A percentile compares a stretch with the other conserved stretches of the same genome.
Conservation (phyloP, 2,113 vertebrate genomes). For the Lasiurus cinereus region DNA sequence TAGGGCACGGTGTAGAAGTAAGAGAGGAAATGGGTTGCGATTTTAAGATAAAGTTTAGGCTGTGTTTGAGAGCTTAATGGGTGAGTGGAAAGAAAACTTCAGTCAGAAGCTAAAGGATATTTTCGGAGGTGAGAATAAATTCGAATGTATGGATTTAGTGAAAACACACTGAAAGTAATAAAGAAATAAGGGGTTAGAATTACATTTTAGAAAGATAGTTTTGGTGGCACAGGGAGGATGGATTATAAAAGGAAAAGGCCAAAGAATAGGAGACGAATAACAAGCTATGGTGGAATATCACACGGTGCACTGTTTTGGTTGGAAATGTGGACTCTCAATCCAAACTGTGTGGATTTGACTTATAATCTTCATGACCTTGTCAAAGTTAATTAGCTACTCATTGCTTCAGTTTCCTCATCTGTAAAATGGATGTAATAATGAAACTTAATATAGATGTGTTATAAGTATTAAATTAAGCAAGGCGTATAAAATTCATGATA, state of each 20-base stretch:
- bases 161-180: neutral
- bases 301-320: neutral
- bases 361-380: neutral
- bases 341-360: neutral
- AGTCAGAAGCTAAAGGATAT: neutral
- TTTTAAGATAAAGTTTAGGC: neutral
- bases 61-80: neutral
- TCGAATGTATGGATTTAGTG: neutral
- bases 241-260: neutral
- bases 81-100: neutral
- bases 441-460: neutral
- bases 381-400: neutral
- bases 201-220: conserved; percentile 13
- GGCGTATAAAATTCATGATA: neutral
- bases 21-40: neutral
- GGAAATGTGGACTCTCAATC: neutral
- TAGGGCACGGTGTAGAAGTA: neutral
- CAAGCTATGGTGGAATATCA: neutral
- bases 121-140: neutral
- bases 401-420: neutral
- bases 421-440: neutral
- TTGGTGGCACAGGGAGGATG: neutral
- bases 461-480: neutral
- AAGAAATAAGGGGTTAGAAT: neutral
- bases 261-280: neutral